Percentiles rank a stretch among this genome's conserved stretches.
Evolutionary conservation across 2,797 vertebrate genomes (phyloP).

Genomic region (Enoplosus armatus): DNA sequence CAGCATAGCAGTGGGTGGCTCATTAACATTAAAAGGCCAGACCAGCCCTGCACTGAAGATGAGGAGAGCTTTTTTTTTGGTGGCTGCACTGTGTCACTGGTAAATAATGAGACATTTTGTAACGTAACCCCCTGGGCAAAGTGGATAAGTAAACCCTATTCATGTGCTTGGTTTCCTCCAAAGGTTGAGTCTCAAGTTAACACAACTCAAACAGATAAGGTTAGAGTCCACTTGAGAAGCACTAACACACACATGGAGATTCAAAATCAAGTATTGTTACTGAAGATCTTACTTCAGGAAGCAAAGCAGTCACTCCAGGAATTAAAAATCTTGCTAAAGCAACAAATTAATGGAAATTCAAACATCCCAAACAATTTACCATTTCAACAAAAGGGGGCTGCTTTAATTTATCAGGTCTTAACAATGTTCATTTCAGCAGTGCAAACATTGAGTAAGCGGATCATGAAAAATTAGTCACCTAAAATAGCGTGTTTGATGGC

Average conservation of each 20-base stretch:
- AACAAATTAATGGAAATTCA: not conserved
- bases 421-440: constrained; percentile 15
- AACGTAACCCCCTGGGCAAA: constrained; percentile 46
- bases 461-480: constrained; percentile 21
- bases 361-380: not conserved
- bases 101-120: constrained; percentile 68
- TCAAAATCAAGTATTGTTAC: not conserved
- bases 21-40: constrained; percentile 74
- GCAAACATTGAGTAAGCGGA: constrained; percentile 9
- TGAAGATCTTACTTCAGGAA: not conserved
- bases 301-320: not conserved
- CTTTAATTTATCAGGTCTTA: constrained; percentile 5
- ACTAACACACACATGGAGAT: not conserved
- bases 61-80: constrained; percentile 18
- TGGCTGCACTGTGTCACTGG: constrained; percentile 58
- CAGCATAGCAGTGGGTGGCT: constrained; percentile 52
- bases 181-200: constrained; percentile 26
- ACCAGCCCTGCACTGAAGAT: constrained; percentile 46
- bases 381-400: not conserved
- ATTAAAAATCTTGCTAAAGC: not conserved
- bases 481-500: constrained; percentile 40
- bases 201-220: constrained; percentile 8
- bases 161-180: constrained; percentile 34
- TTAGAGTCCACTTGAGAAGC: not conserved
- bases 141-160: constrained; percentile 48